Evolutionary conservation across 2,797 vertebrate species (phyloP), one percentile per base, ranked within the genome.

Genomic region (Lithobates sylvaticus): DNA sequence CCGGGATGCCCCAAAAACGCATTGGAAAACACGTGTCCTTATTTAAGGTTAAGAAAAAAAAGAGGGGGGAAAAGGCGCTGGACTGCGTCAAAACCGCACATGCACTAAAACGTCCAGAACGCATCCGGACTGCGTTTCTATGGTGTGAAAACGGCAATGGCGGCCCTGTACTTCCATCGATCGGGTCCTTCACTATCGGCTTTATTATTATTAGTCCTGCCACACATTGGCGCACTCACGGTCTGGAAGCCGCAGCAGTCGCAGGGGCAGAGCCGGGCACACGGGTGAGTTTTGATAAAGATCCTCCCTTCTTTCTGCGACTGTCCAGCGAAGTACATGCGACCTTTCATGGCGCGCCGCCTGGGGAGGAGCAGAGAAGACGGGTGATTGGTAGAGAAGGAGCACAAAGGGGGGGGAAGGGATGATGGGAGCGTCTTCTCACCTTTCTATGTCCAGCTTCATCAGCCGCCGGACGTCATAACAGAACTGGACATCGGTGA

Each of bases 241-340:
- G 98, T 95, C 89, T 97, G 96, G 92, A 99, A 99, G 85, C 96
- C 96, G 86, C 97, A 99, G 92, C 97, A 99, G 85, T 96, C 96
- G 87, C 97, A 99, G 92, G 97, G 98, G 91, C 97, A 96, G 86
- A 99, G 94, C 82, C 95, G 96, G 81, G 97, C 96, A 0, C 97
- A 99, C 0, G 96, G 97, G 76, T 99, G 97, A 1, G 93, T 95
- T 93, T 94, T 98, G 91, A 99, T 99, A 96, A 97, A 96, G 90
- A 97, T 96, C 91, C 95, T 97, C 44, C 97, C 97, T 0, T 95
- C 95, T 83, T 98, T 98, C 90, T 98, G 97, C 0, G 97, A 93
- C 91, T 96, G 97, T 77, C 97, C 96, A 9, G 97, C 95, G 82
- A 98, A 99, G 90, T 97, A 99, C 89, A 99, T 94, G 64, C 98